A percentile compares a stretch with the other conserved stretches of the same genome.
phyloP scores from a whole-genome alignment of 2,113 vertebrate species.

The Catharus bicknelli region DNA sequence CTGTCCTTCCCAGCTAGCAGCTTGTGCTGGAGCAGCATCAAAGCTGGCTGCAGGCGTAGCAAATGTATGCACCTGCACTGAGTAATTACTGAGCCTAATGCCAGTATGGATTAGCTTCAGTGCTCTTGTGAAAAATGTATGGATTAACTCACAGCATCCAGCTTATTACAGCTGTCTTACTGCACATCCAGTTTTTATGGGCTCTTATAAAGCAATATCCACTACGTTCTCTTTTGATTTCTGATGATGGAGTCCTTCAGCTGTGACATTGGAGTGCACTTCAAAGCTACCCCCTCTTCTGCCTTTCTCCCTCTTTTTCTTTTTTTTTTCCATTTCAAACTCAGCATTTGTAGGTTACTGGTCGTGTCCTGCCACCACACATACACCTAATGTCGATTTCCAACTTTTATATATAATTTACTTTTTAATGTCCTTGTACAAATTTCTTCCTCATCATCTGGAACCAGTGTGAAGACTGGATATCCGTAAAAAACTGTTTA shows the following conservation, averaged over 20 bases:
- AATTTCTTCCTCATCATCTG: not conserved
- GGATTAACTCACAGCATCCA: constrained; percentile 43
- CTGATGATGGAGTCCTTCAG: constrained; percentile 13
- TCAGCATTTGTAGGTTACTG: not conserved
- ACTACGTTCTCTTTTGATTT: constrained; percentile 1
- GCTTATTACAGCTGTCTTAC: constrained; percentile 21
- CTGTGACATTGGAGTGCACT: not conserved
- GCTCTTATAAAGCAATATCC: constrained; percentile 31
- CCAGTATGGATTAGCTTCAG: constrained; percentile 42
- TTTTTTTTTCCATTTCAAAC: not conserved
- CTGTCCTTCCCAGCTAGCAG: constrained; percentile 2
- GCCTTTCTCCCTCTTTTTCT: not conserved
- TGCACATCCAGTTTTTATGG: constrained; percentile 19
- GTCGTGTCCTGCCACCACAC: not conserved
- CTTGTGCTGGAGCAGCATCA: constrained; percentile 47
- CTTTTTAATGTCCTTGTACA: not conserved
- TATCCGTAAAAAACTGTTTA: not conserved
- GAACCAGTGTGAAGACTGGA: not conserved
- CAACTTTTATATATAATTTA: not conserved
- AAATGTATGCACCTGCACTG: constrained; percentile 45
- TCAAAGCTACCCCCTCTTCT: constrained; percentile 4
- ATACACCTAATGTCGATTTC: not conserved
- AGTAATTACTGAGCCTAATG: constrained; percentile 27
- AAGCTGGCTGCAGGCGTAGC: constrained; percentile 20
- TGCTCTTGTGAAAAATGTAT: constrained; percentile 9